Conservation (phyloP, 2,888 invertebrate genomes). For the Sphaerophoria taeniata region DNA sequence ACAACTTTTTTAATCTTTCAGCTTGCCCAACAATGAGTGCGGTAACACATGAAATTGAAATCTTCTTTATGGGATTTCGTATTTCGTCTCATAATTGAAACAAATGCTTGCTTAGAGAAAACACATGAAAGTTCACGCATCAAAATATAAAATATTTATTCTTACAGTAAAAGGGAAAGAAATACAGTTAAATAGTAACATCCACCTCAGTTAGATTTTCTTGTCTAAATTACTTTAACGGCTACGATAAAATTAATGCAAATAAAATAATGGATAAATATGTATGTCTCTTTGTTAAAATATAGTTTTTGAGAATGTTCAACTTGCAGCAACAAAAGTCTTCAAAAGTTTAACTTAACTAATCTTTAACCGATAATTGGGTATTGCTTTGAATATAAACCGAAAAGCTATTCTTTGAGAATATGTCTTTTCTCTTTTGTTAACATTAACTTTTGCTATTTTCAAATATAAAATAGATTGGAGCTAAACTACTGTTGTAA, state of each 20-base stretch:
- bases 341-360: slow-evolving; percentile 6
- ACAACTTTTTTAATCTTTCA: too few species aligned
- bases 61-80: too few species aligned
- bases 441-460: slow-evolving; percentile 12
- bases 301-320: slow-evolving; percentile 24
- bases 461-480: slow-evolving; percentile 24
- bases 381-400: slow-evolving; percentile 49
- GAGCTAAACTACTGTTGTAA: slow-evolving; percentile 28
- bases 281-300: background rate
- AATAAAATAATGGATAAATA: background rate
- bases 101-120: too few species aligned
- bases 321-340: background rate
- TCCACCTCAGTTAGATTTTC: slow-evolving; percentile 24
- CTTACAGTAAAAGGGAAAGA: too few species aligned
- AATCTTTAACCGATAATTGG: background rate
- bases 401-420: slow-evolving; percentile 33
- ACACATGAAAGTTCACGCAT: too few species aligned
- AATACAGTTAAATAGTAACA: slow-evolving; percentile 16
- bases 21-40: too few species aligned
- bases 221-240: background rate
- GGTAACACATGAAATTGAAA: too few species aligned
- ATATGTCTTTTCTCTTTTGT: slow-evolving; percentile 30
- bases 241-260: background rate
- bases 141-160: too few species aligned
- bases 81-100: too few species aligned